phyloP scores from a whole-genome alignment of 2,888 invertebrate genomes.

The Drosophila aldrichi region DNA sequence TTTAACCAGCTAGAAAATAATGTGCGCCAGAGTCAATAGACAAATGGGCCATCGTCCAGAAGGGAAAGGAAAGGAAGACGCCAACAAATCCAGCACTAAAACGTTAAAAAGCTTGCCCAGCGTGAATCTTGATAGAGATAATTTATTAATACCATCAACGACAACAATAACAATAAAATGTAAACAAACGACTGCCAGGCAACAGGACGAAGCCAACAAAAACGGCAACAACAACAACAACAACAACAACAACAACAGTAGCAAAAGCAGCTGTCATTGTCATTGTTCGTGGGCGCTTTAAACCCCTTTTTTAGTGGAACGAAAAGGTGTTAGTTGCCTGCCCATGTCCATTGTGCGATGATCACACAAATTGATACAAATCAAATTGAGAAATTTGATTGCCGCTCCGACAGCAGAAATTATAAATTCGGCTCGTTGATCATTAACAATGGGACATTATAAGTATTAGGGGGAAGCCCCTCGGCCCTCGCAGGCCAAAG shows the following conservation, averaged over 20 bases:
- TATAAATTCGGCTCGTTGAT: constrained; percentile 68
- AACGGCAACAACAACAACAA: not conserved
- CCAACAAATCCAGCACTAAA: constrained; percentile 58
- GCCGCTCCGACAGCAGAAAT: constrained; percentile 48
- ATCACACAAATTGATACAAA: constrained; percentile 58
- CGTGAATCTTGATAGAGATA: constrained; percentile 78
- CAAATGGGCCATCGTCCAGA: constrained; percentile 57
- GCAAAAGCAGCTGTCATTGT: constrained; percentile 34
- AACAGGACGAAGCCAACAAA: constrained; percentile 17
- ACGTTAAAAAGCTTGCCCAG: constrained; percentile 51
- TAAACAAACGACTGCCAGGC: constrained; percentile 73
- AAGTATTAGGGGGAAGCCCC: not conserved
- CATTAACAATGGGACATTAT: constrained; percentile 52
- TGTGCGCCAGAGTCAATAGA: constrained; percentile 66
- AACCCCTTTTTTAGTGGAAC: constrained; percentile 40
- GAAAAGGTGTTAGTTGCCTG: constrained; percentile 64
- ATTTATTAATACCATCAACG: constrained; percentile 81
- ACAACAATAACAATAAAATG: constrained; percentile 81
- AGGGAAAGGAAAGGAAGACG: constrained; percentile 30
- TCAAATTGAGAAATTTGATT: constrained; percentile 71
- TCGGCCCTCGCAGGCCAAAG: not conserved
- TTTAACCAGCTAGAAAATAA: constrained; percentile 81
- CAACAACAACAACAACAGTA: not conserved
- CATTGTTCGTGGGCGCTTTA: constrained; percentile 29
- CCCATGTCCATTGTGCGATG: constrained; percentile 57